These are phyloP conservation scores for Perognathus longimembris DNA, from an alignment of 2,113 vertebrate species.

Conservation along the genomic window DNA sequence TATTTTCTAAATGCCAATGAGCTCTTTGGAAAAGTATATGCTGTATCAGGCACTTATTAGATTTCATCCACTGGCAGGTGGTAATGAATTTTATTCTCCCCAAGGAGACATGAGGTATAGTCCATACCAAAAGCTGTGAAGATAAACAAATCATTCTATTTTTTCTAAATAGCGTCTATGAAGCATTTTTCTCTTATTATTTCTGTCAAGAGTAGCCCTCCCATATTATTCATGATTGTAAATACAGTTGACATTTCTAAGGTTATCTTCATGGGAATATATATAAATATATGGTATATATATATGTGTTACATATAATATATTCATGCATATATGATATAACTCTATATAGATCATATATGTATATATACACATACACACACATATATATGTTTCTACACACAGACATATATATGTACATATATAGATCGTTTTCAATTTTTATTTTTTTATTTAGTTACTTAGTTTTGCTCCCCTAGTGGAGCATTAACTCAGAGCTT, in stretches of 20 bases:
- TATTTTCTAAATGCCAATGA: neutral
- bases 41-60: neutral
- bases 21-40: neutral
- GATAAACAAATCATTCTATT: slow-evolving; percentile 67
- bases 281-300: no score
- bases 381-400: no score
- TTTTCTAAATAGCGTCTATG: neutral
- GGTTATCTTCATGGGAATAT: neutral
- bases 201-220: slow-evolving; percentile 25
- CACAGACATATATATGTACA: neutral
- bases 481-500: no score
- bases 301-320: no score
- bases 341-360: no score
- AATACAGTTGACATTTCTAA: slow-evolving; percentile 46
- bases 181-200: slow-evolving; percentile 54
- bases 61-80: slow-evolving; percentile 63
- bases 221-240: slow-evolving; percentile 24
- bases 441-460: no score
- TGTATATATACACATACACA: no score
- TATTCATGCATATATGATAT: no score
- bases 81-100: slow-evolving; percentile 56
- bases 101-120: slow-evolving; percentile 57
- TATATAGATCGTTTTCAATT: no score
- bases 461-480: no score
- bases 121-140: slow-evolving; percentile 34